Evolutionary conservation across 1,140 invertebrate species (phyloP), one percentile per base, ranked within the genome.

Genomic region (Pseudomyrmex dendroicus): DNA sequence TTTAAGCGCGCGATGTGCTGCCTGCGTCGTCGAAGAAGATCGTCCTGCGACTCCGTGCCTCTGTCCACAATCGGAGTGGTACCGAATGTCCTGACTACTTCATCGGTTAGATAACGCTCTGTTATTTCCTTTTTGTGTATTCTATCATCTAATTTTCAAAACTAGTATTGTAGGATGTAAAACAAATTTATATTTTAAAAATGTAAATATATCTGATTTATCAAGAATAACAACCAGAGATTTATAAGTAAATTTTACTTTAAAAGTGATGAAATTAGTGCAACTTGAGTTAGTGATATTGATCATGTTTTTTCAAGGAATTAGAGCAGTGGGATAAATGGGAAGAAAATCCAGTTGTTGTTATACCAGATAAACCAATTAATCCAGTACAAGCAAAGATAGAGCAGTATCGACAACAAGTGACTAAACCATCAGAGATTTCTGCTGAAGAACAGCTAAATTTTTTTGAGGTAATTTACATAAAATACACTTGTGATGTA

Each of bases 1-100:
- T 93, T 95, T 50, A 93, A 93, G 73, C 91, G 94, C 25, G 95
- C 95, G 0, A 92, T 96, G 89, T 95, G 95, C 86, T 96, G 95
- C 89, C 92, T 96, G 50, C 92, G 95, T 50, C 91, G 94, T 67
- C 90, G 95, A 87, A 91, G 95, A 90, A 91, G 94, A 85, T 93
- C 92, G 2, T 95, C 94, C 2, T 94, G 92, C 70, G 95, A 95
- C 83, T 92, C 93, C 0, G 93, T 95, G 25, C 95, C 95, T 0
- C 90, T 96, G 62, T 95, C 95, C 2, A 90, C 93, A 7, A 91
- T 95, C 13, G 94, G 94, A 35, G 92, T 95, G 22, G 89, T 95
- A 57, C 92, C 95, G 2, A 95, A 93, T 82, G 86, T 89, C n/a
- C 52, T 73, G 48, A 91, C 91, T 46, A 92, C 83, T 73, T 70